These are phyloP conservation scores for Neelides sp. DNA, from an alignment of 1,140 invertebrate species.

Conservation along the genomic window DNA sequence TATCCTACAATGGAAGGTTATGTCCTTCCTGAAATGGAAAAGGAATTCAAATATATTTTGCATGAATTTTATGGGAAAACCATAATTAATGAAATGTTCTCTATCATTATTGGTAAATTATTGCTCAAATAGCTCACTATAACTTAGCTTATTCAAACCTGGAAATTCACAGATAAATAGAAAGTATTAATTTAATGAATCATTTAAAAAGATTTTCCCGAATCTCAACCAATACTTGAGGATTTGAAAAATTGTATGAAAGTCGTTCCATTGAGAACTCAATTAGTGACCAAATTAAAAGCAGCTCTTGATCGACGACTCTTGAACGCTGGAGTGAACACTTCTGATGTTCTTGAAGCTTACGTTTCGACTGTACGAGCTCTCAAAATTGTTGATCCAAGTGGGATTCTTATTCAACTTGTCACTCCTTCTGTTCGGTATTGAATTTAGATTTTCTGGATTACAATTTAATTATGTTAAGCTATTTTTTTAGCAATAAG, in stretches of 20 bases:
- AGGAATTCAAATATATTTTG: conserved; percentile 69
- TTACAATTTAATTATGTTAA: not conserved
- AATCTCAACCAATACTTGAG: conserved; percentile 81
- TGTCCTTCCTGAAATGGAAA: conserved; percentile 49
- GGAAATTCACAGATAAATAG: not conserved
- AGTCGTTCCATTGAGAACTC: conserved; percentile 65
- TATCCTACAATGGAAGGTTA: conserved; percentile 50
- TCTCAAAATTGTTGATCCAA: conserved; percentile 77
- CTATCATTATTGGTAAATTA: conserved; percentile 71
- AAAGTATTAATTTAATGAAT: not conserved
- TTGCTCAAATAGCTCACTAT: conserved; percentile 6
- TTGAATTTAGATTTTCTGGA: not conserved
- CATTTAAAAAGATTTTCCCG: conserved; percentile 64
- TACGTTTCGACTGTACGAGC: conserved; percentile 90
- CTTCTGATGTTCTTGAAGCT: conserved; percentile 90
- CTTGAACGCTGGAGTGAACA: conserved; percentile 89
- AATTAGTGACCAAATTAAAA: conserved; percentile 63
- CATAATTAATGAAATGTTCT: conserved; percentile 83
- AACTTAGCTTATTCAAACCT: not conserved
- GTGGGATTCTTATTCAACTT: conserved; percentile 82
- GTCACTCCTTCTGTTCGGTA: conserved; percentile 86
- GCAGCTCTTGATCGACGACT: conserved; percentile 63
- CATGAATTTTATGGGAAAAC: conserved; percentile 77
- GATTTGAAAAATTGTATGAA: conserved; percentile 76
- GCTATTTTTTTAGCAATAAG: conserved; percentile 5